A percentile compares a stretch with the other conserved stretches of the same genome.
phyloP scores from a whole-genome alignment of 2,113 vertebrate species.

The Nyctereutes procyonoides region DNA sequence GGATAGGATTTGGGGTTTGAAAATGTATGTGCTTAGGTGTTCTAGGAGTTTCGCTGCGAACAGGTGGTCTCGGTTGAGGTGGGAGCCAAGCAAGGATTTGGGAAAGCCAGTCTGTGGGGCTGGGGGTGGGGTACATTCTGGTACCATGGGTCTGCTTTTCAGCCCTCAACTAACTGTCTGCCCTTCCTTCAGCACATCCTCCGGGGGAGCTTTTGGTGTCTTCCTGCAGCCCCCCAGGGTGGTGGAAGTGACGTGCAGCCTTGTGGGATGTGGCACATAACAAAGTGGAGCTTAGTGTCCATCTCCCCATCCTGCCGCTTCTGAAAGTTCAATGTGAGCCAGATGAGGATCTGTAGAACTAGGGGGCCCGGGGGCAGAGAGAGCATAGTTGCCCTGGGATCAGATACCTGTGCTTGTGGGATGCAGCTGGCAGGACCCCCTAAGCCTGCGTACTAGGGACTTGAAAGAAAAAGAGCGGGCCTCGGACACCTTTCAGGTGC shows the following conservation, averaged over 20 bases:
- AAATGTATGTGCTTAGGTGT: neutral
- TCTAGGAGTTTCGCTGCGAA: neutral
- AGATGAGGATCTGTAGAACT: neutral
- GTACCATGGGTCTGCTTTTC: neutral
- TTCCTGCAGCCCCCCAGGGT: neutral
- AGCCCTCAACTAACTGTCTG: neutral
- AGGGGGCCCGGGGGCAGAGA: neutral
- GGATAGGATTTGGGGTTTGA: neutral
- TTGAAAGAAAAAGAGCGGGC: slow-evolving; percentile 62
- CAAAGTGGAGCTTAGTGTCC: neutral
- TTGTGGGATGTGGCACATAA: accelerated
- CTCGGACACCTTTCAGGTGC: slow-evolving; percentile 53
- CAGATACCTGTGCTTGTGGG: neutral
- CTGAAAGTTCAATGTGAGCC: neutral
- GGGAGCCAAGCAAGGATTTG: neutral
- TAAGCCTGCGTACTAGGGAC: neutral
- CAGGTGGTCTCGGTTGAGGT: neutral
- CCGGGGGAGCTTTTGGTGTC: neutral
- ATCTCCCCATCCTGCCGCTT: neutral
- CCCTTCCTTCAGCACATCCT: neutral
- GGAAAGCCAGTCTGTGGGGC: neutral
- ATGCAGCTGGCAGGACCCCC: neutral
- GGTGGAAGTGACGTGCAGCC: neutral
- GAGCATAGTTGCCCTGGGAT: neutral
- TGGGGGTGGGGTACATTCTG: neutral